A percentile compares a stretch with the other conserved stretches of the same genome.
Evolutionary conservation across 2,888 invertebrate genomes (phyloP).

Genomic region (Sminthurides aquaticus): DNA sequence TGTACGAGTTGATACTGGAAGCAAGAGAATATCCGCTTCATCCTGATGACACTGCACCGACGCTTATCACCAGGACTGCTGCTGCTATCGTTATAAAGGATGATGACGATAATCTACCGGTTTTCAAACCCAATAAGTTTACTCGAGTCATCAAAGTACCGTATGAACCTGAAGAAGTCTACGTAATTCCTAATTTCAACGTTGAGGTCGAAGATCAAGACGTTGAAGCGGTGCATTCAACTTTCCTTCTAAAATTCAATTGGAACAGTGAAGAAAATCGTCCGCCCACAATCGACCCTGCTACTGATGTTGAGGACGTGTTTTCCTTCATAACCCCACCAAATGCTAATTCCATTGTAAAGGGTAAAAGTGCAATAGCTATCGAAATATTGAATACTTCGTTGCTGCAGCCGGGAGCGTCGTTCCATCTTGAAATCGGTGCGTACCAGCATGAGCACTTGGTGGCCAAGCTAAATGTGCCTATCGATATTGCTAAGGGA

Average conservation of each 20-base stretch:
- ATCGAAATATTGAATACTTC: constrained; percentile 41
- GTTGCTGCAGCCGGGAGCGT: constrained; percentile 35
- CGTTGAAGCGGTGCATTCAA: constrained; percentile 30
- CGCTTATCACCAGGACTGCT: constrained; percentile 37
- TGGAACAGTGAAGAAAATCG: constrained; percentile 23
- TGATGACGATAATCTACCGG: constrained; percentile 66
- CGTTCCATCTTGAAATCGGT: constrained; percentile 40
- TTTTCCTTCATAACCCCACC: constrained; percentile 39
- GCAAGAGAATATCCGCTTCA: constrained; percentile 39
- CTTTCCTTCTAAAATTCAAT: constrained; percentile 35
- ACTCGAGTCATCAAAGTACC: constrained; percentile 34
- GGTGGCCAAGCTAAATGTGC: constrained; percentile 38
- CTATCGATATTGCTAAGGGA: constrained; percentile 36
- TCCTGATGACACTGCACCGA: constrained; percentile 38
- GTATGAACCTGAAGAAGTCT: constrained; percentile 35
- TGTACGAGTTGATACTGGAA: constrained; percentile 40
- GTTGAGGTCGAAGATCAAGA: constrained; percentile 39
- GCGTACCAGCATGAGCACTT: constrained; percentile 39
- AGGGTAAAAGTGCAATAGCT: constrained; percentile 39
- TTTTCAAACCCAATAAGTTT: constrained; percentile 33
- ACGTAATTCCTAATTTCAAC: constrained; percentile 39
- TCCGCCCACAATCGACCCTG: not conserved
- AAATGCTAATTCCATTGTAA: constrained; percentile 34
- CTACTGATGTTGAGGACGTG: constrained; percentile 19
- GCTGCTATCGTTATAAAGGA: constrained; percentile 72